Base-by-base conservation (phyloP, 37 sponge, comb jelly and placozoan genomes). In the Tethya wilhelma region DNA sequence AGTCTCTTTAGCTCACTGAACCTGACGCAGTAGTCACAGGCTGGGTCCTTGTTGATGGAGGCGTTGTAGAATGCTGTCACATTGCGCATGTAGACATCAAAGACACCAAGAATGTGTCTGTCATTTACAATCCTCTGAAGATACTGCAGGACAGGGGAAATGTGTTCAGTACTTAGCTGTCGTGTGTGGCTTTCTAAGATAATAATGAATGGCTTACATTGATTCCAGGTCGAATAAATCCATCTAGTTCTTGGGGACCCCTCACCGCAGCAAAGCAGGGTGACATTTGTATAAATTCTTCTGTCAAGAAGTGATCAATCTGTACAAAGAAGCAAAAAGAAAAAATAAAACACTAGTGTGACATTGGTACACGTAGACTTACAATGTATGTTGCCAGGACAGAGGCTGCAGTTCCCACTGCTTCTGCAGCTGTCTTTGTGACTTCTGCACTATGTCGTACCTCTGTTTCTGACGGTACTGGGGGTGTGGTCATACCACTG, bases 21-120 rank as follows among this genome's bases (percentile, higher is more conserved):
- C 23, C 42, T 19, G 28, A 23, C 26, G 29, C 45, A 71, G 26
- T 44, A 71, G 49, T 2, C 29, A 71, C 45, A 41, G 22, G 3
- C 42, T 12, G 71, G 71, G 28, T 71, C 43, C 31, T 19, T 44
- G 12, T 67, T 33, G n/a, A 67, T 30, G 14, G 41, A n/a, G 25
- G 4, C 45, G 29, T 71, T 71, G 71, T 39, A 71, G 32, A 31
- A 6, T 44, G 4, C 49, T 9, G 19, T 49, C 71, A 71, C 71
- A 30, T 5, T 9, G 5, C 26, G 14, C 29, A 71, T 11, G 49
- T 71, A 71, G 49, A 22, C 42, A n/a, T 25, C 29, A 25, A n/a
- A n/a, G n/a, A n/a, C n/a, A 58, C 26, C 53, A 58, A 58, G 23
- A 6, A 2, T 58, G 59, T 58, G 59, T 26, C 55, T 49, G n/a